Conservation (phyloP, 1,140 invertebrate genomes). For the Euura lappo region DNA sequence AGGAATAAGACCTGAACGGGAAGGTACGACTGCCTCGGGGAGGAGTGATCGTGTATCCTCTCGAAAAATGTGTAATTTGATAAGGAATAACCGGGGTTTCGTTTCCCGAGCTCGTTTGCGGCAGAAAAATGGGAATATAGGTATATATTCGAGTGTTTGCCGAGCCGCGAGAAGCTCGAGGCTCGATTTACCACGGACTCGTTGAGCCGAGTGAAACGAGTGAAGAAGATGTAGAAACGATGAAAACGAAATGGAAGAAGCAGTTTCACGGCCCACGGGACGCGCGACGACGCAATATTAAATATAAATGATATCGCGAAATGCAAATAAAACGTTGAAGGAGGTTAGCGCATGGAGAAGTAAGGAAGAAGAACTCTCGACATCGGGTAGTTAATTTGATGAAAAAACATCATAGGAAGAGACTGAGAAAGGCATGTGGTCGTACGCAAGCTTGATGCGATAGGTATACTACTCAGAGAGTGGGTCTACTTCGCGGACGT, state of each 20-base stretch:
- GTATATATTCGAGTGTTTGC: not conserved
- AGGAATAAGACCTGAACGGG: too few relatives aligned
- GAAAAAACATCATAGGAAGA: slow-evolving; percentile 49
- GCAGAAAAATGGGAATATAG: too few relatives aligned
- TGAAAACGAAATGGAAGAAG: slow-evolving; percentile 1
- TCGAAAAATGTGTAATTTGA: too few relatives aligned
- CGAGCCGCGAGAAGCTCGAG: not conserved
- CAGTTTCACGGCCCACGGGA: slow-evolving; percentile 15
- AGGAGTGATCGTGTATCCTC: too few relatives aligned
- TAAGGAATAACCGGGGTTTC: too few relatives aligned
- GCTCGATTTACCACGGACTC: not conserved
- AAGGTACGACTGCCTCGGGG: too few relatives aligned
- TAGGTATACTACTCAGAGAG: too few relatives aligned
- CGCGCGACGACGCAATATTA: slow-evolving; percentile 54
- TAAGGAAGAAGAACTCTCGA: slow-evolving; percentile 39
- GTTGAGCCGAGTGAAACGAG: not conserved
- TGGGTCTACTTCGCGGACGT: too few relatives aligned
- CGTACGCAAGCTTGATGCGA: not conserved
- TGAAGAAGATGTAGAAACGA: not conserved
- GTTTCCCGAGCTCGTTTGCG: too few relatives aligned
- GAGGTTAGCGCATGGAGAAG: slow-evolving; percentile 26
- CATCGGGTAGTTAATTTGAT: slow-evolving; percentile 52
- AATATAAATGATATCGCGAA: slow-evolving; percentile 55
- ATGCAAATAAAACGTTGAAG: slow-evolving; percentile 49
- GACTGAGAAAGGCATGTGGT: not conserved